Percentiles rank a stretch among this genome's conserved stretches.
phyloP scores from a whole-genome alignment of 2,888 invertebrate genomes.

The Bellardia pandia region DNA sequence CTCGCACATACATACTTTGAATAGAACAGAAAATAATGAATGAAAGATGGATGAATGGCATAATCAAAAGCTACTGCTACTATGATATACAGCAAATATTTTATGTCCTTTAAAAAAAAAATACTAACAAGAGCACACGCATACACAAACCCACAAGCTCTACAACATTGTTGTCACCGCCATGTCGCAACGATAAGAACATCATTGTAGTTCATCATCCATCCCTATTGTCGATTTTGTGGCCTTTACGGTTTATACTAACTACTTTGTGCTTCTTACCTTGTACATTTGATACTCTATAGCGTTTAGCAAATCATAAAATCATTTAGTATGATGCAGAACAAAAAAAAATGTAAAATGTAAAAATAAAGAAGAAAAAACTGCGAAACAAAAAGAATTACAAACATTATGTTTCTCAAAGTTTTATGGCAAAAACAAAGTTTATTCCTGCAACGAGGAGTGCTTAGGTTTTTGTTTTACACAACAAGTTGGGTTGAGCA shows the following conservation, averaged over 20 bases:
- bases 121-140: slow-evolving; percentile 31
- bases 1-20: slow-evolving; percentile 18
- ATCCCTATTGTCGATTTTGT: slow-evolving; percentile 67
- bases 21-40: slow-evolving; percentile 38
- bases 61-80: slow-evolving; percentile 73
- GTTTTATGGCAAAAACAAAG: slow-evolving; percentile 54
- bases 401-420: slow-evolving; percentile 52
- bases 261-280: slow-evolving; percentile 46
- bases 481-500: slow-evolving; percentile 51
- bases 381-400: slow-evolving; percentile 47
- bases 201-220: slow-evolving; percentile 70
- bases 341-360: background rate
- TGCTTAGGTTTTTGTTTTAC: slow-evolving; percentile 28
- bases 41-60: slow-evolving; percentile 67
- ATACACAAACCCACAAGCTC: slow-evolving; percentile 34
- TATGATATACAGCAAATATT: slow-evolving; percentile 55
- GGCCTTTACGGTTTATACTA: slow-evolving; percentile 58
- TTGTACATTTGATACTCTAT: slow-evolving; percentile 56
- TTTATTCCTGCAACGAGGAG: slow-evolving; percentile 45
- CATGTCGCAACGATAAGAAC: slow-evolving; percentile 66
- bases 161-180: slow-evolving; percentile 66
- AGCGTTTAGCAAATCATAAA: slow-evolving; percentile 81
- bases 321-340: slow-evolving; percentile 74
- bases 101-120: slow-evolving; percentile 49
- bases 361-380: background rate